Evolutionary conservation across 2,797 vertebrate genomes (phyloP), one percentile per base, ranked within the genome.

Genomic region (Psittacula derbiana): DNA sequence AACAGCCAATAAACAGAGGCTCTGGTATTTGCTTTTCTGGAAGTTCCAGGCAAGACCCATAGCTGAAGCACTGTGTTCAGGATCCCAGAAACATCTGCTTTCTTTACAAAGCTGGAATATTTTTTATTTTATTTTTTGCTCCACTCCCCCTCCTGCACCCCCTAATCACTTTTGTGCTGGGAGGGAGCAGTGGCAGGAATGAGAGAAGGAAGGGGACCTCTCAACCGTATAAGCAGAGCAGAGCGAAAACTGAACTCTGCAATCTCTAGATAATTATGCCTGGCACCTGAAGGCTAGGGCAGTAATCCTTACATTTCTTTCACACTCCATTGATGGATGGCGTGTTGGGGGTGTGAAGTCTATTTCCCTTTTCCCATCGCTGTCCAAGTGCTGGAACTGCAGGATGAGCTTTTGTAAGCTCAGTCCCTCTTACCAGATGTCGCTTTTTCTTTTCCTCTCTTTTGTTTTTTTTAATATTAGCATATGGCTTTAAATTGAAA

Each of bases 11-110:
- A 95, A 94, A 86, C 62, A 84, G 71, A 43, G 41, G 91, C 40
- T 81, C 64, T 81, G 88, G 78, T 87, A 92, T 95, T 95, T 80
- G 70, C 75, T 93, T 95, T 80, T 60, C 78, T 80, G 61, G 83
- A 96, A 95, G 80, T 89, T 46, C 49, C 41, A 73, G 88, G 81
- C 83, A 87, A 74, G 89, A 82, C 55, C 73, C 13, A 1, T 73
- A 88, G 86, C 71, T 94, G 75, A 90, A 86, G 43, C 19, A 66
- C 62, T 72, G 61, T 61, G 52, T 67, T 78, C 74, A 82, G 86
- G 91, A 85, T 76, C 70, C 55, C 47, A 96, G 89, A 91, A 94
- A 93, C 90, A 96, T 95, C 91, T 91, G 87, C 83, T 96, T 93
- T 91, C 62, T 89, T 95, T 96, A 85, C 93, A 90, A 93, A 96